phyloP scores from a whole-genome alignment of 2,888 invertebrate genomes.

The Melangyna quadrimaculata region DNA sequence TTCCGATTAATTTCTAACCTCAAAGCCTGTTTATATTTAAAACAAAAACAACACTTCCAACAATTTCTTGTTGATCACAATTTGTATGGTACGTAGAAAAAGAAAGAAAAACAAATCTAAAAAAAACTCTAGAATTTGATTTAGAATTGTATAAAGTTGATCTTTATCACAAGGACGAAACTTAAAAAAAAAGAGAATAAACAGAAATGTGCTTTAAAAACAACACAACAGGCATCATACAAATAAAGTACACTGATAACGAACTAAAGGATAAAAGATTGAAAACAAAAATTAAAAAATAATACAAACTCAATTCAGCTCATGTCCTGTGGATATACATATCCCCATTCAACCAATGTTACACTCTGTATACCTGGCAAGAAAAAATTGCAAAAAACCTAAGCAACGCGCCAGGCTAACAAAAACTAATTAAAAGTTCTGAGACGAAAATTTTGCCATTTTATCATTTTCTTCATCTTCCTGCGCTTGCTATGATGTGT shows the following conservation, averaged over 20 bases:
- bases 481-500: conserved; percentile 21
- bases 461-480: conserved; percentile 67
- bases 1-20: neutral
- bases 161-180: conserved; percentile 39
- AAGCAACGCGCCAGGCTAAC: conserved; percentile 70
- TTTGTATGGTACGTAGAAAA: neutral
- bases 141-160: conserved; percentile 28
- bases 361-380: conserved; percentile 14
- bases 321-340: neutral
- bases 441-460: conserved; percentile 78
- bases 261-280: conserved; percentile 13
- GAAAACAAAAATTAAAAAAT: conserved; percentile 3
- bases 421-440: conserved; percentile 81
- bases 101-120: conserved; percentile 32
- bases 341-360: neutral
- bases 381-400: conserved; percentile 46
- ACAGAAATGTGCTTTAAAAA: conserved; percentile 52
- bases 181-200: neutral
- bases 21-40: neutral
- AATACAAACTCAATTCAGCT: conserved; percentile 47
- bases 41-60: neutral
- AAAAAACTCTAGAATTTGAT: conserved; percentile 28
- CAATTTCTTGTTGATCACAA: neutral
- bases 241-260: conserved; percentile 5
- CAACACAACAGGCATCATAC: conserved; percentile 26